Conservation (phyloP, 2,888 invertebrate species). For the Nephrocerus scutellatus region DNA sequence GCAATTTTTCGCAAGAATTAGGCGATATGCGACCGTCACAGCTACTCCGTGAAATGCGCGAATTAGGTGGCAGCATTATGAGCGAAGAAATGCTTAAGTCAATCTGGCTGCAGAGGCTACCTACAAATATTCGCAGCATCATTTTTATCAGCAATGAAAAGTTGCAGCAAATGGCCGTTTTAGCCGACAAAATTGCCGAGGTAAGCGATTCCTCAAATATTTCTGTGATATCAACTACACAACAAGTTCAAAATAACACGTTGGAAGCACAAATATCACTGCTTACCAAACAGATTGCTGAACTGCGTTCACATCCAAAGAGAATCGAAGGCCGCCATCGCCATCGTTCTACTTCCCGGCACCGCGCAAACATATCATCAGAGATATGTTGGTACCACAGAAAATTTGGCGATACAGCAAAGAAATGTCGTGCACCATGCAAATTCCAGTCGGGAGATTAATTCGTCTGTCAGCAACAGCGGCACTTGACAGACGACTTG, state of each 20-base stretch:
- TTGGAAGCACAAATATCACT: neutral
- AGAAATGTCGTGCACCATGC: conserved; percentile 16
- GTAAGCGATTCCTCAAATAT: conserved; percentile 12
- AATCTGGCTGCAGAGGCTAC: conserved; percentile 12
- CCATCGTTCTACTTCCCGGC: neutral
- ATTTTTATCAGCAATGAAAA: conserved; percentile 8
- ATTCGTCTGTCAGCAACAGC: conserved; percentile 3
- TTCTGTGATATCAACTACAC: neutral
- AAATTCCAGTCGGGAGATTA: conserved; percentile 7
- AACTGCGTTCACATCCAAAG: neutral
- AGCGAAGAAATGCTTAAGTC: conserved; percentile 8
- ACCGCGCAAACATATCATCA: neutral
- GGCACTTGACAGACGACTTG: conserved; percentile 4
- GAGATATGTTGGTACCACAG: conserved; percentile 19
- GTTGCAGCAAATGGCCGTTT: conserved; percentile 7
- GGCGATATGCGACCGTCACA: conserved; percentile 14
- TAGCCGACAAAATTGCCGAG: conserved; percentile 14
- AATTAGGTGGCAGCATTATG: conserved; percentile 1
- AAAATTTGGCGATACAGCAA: conserved; percentile 11
- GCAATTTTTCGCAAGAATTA: conserved; percentile 19
- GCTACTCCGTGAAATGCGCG: conserved; percentile 12
- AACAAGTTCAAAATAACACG: neutral
- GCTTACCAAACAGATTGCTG: conserved; percentile 1
- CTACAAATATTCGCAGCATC: conserved; percentile 13
- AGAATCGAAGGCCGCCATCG: neutral